Evolutionary conservation across 1,140 invertebrate species (phyloP).

Genomic region (Aphelinus certus): DNA sequence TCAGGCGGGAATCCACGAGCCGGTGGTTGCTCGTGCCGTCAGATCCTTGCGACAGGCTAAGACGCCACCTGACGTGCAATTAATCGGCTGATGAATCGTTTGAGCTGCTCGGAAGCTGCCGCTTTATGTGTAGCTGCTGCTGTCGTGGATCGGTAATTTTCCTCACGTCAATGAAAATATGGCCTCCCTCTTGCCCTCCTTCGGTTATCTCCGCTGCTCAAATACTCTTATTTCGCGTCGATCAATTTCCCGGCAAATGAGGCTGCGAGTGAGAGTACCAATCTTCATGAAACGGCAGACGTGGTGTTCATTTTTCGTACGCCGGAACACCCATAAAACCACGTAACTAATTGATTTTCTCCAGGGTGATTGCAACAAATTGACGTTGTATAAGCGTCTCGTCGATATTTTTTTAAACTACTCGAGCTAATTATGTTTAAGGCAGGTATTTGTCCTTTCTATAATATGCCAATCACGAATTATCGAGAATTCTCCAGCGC

Average conservation of each 20-base stretch:
- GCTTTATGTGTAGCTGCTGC: background rate
- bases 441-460: no score
- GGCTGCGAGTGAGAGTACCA: constrained; percentile 14
- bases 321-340: no score
- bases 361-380: no score
- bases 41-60: constrained; percentile 21
- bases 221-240: constrained; percentile 20
- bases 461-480: no score
- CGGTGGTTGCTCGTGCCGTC: background rate
- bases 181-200: background rate
- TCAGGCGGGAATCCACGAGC: constrained; percentile 12
- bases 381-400: no score
- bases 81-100: constrained; percentile 41
- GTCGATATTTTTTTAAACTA: no score
- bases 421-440: no score
- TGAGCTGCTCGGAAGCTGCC: constrained; percentile 4
- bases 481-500: no score
- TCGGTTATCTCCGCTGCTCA: background rate
- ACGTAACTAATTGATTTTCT: no score
- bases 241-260: constrained; percentile 10
- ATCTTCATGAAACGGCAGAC: no score
- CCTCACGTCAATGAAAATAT: constrained; percentile 35
- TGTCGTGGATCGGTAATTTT: constrained; percentile 24
- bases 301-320: no score
- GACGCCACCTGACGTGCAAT: constrained; percentile 36